Base-by-base conservation (phyloP, 1,140 invertebrate genomes). In the Pseudobourletiella spinata region DNA sequence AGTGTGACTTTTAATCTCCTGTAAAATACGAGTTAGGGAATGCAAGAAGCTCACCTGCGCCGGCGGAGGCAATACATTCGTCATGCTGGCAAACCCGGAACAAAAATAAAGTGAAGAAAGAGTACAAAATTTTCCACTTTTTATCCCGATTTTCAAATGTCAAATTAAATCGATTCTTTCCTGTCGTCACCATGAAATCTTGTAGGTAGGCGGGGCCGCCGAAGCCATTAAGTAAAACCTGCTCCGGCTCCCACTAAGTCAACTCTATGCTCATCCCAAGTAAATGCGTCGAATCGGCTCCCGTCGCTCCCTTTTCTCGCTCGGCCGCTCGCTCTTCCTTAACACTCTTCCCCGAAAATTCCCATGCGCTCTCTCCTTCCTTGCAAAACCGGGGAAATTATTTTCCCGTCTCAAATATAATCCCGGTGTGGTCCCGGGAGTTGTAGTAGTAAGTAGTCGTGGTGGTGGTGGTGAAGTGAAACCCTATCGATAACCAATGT, bases 241-340 rank as follows among this genome's bases (percentile, higher is more conserved):
- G 46, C 46, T 25, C 24, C 46, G 8, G 8, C 18, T 22, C 6
- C 24, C 46, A n/a, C 46, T 11, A 48, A 15, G 11, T n/a, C 46
- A n/a, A 20, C 46, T 48, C 46, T 48, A 48, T 18, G 24, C 11
- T 18, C 6, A 48, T 11, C 46, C 6, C 46, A 22, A 42, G 6
- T n/a, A 48, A 48, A 20, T 48, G 46, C 46, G 46, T 48, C 46
- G 46, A 48, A 48, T 48, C 46, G 46, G 46, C 46, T 18, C 16
- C 46, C 6, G 11, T 48, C 46, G 46, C 6, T 48, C 6, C 11
- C 46, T 8, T 25, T n/a, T n/a, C n/a, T n/a, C n/a, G n/a, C n/a
- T n/a, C n/a, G n/a, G n/a, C n/a, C n/a, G n/a, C n/a, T n/a, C n/a
- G n/a, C n/a, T n/a, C n/a, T n/a, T n/a, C n/a, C 16, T 48, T n/a